phyloP scores from a whole-genome alignment of 1,140 invertebrate species.

The Neoseiulus cucumeris region DNA sequence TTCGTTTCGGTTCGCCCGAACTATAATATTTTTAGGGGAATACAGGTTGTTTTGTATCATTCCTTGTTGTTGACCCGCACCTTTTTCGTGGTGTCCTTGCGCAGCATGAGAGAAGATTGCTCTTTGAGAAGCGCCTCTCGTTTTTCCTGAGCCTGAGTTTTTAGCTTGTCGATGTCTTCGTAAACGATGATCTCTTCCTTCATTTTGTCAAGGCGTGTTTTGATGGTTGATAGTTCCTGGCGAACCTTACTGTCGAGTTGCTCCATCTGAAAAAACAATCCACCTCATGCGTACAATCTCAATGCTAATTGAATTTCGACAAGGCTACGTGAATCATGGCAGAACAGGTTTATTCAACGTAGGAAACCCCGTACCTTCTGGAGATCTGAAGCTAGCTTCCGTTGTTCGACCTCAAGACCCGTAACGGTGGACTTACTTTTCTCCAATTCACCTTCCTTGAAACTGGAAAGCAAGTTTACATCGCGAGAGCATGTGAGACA shows the following conservation, averaged over 20 bases:
- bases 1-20: no score
- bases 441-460: constrained; percentile 37
- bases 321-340: no score
- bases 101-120: constrained; percentile 27
- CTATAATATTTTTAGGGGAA: no score
- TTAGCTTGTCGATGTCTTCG: constrained; percentile 31
- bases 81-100: constrained; percentile 22
- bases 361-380: constrained; percentile 31
- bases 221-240: constrained; percentile 30
- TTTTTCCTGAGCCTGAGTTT: constrained; percentile 30
- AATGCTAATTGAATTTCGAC: not conserved
- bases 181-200: constrained; percentile 31
- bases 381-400: constrained; percentile 32
- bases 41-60: no score
- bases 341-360: no score
- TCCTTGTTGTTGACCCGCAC: no score
- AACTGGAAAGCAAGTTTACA: constrained; percentile 19
- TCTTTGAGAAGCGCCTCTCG: constrained; percentile 31
- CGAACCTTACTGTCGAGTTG: constrained; percentile 37
- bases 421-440: constrained; percentile 34
- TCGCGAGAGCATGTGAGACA: no score
- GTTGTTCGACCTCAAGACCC: constrained; percentile 32
- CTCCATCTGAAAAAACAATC: constrained; percentile 27
- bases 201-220: constrained; percentile 32
- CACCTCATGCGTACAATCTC: not conserved